Base-by-base conservation (phyloP, 2,797 vertebrate genomes). In the Perodicticus potto region DNA sequence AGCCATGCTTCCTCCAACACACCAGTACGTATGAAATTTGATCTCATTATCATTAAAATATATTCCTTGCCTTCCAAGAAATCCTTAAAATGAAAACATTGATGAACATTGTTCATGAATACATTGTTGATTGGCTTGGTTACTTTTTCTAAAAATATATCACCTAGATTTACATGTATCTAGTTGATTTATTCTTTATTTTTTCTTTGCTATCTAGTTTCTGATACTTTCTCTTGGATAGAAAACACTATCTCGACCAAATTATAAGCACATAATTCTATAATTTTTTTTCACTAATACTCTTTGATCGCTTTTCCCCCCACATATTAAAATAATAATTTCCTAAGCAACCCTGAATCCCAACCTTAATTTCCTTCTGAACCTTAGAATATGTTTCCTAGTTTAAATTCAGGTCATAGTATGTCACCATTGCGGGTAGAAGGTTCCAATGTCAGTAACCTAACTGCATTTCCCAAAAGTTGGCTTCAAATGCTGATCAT, bases 291-390 rank as follows among this genome's bases (percentile, higher is more conserved):
- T 37, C 37, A 37, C 23, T 63, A 20, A 92, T 22, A 61, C 19
- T 63, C 23, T 77, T 23, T 78, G 53, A 17, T n/a, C 6, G 14
- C n/a, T 61, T 14, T 22, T 53, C 19, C 32, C 25, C 1, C 13
- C 22, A 65, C 29, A n/a, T 53, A 37, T 73, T 67, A 85, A 55
- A 53, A 93, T 80, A 92, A 85, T 17, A 77, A 83, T 83, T 95
- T 82, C 63, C 19, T 78, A 19, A 27, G 53, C 14, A 92, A 73
- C 22, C 73, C 59, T 53, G 32, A 89, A 65, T 16, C 20, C 49
- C 4, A 82, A 61, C 3, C 4, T 59, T 61, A 87, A 55, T 76
- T 95, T 96, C 23, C 55, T 84, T 81, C 73, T 40, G 13, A 72
- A 69, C 3, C 0, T 85, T 49, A 74, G 8, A 32, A 57, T 11